phyloP scores from a whole-genome alignment of 2,797 vertebrate genomes.

The Sebastes matsubarae region DNA sequence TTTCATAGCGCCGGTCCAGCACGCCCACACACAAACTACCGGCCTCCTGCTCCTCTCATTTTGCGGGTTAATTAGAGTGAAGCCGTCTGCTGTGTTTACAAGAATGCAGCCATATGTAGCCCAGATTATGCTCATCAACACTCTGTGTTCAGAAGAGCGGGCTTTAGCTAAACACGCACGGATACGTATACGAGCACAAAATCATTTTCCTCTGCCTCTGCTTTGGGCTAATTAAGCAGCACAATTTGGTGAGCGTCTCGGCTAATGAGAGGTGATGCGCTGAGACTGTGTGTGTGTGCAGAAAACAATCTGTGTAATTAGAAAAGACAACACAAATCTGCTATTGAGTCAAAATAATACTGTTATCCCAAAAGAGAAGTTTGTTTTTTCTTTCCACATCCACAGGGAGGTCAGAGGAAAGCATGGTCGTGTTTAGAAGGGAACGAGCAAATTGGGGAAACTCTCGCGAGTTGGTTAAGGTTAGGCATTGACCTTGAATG shows the following conservation, averaged over 20 bases:
- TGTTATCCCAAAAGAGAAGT: not conserved
- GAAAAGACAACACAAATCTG: constrained; percentile 56
- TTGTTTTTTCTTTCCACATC: not conserved
- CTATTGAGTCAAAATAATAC: constrained; percentile 30
- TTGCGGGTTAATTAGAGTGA: constrained; percentile 81
- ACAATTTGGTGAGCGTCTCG: constrained; percentile 57
- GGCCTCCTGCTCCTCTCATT: constrained; percentile 70
- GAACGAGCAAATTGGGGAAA: no score
- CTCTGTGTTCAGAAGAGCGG: constrained; percentile 23
- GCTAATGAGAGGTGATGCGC: constrained; percentile 64
- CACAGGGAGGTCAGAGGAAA: not conserved
- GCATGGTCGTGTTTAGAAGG: no score
- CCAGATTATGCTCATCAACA: constrained; percentile 54
- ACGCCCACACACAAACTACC: constrained; percentile 45
- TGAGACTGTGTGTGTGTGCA: constrained; percentile 42
- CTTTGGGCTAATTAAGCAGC: constrained; percentile 65
- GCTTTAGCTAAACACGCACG: constrained; percentile 7
- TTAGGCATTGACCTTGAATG: no score
- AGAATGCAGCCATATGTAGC: constrained; percentile 73
- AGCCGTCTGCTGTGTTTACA: constrained; percentile 74
- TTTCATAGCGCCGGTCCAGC: constrained; percentile 16
- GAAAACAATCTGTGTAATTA: constrained; percentile 52
- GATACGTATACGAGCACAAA: not conserved
- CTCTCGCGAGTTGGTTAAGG: no score
- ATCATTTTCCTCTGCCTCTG: constrained; percentile 50